Evolutionary conservation across 2,888 invertebrate species (phyloP).

Genomic region (Chrysolina americana): DNA sequence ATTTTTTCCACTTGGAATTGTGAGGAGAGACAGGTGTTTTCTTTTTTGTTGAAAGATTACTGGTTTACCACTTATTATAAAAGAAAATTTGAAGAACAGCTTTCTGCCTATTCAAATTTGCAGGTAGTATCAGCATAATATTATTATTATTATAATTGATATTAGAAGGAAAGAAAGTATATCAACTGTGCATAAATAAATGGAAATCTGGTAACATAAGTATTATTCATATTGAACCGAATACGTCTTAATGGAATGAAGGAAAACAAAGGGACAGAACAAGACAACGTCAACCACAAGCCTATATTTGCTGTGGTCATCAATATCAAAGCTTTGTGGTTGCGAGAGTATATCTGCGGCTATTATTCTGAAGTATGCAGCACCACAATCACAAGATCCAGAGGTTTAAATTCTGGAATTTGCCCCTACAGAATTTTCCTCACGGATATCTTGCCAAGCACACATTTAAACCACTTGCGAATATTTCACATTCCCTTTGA

Average conservation of each 20-base stretch:
- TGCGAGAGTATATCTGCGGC: slow-evolving; percentile 41
- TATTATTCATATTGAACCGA: background rate
- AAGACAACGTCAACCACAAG: slow-evolving; percentile 46
- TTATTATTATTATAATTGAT: no score
- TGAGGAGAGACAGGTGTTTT: no score
- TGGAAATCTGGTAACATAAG: background rate
- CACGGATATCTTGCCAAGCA: slow-evolving; percentile 10
- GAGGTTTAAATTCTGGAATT: slow-evolving; percentile 44
- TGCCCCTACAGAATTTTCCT: slow-evolving; percentile 47
- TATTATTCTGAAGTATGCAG: slow-evolving; percentile 45
- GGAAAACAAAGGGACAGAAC: slow-evolving; percentile 30
- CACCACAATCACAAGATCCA: slow-evolving; percentile 50
- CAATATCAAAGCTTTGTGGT: slow-evolving; percentile 52
- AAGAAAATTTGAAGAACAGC: no score
- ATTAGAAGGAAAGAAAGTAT: no score
- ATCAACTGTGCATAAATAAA: no score
- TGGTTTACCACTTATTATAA: no score
- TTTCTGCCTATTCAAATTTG: no score
- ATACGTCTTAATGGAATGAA: background rate
- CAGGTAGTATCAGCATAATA: no score
- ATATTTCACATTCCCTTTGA: slow-evolving; percentile 26
- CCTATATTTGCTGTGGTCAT: slow-evolving; percentile 52
- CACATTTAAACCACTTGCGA: slow-evolving; percentile 33
- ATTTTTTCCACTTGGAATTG: no score
- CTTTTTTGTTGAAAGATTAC: no score